These are phyloP conservation scores for Axinella damicornis DNA, from an alignment of 37 sponge, comb jelly and placozoan species.

Conservation along the genomic window DNA sequence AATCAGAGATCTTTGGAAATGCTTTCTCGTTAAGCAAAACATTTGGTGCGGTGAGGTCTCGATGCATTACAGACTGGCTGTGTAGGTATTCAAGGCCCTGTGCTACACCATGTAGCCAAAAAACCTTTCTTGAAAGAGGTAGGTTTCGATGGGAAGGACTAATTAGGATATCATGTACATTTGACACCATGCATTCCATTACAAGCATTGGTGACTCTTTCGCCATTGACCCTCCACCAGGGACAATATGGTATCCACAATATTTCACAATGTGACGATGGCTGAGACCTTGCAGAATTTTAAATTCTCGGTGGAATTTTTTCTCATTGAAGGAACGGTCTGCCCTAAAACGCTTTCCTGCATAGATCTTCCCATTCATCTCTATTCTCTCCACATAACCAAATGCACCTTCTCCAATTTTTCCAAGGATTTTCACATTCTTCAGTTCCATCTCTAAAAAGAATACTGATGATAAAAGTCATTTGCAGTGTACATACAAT, in stretches of 20 bases:
- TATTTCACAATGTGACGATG: not conserved
- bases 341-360: not conserved
- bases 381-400: not conserved
- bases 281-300: not conserved
- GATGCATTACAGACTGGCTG: not conserved
- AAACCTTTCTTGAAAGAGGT: not conserved
- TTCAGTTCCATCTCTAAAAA: too few relatives aligned
- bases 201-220: not conserved
- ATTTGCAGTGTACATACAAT: too few relatives aligned
- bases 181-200: not conserved
- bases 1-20: not conserved
- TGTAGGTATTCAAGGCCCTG: not conserved
- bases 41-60: slow-evolving; percentile 7
- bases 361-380: not conserved
- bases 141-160: not conserved
- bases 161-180: not conserved
- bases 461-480: too few relatives aligned
- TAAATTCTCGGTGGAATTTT: not conserved
- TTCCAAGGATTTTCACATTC: too few relatives aligned
- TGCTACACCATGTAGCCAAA: not conserved
- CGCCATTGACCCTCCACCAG: not conserved
- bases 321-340: not conserved
- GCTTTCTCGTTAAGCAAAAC: not conserved
- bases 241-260: not conserved
- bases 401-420: not conserved